phyloP scores from a whole-genome alignment of 2,888 invertebrate species.

The Eupsilia transversa region DNA sequence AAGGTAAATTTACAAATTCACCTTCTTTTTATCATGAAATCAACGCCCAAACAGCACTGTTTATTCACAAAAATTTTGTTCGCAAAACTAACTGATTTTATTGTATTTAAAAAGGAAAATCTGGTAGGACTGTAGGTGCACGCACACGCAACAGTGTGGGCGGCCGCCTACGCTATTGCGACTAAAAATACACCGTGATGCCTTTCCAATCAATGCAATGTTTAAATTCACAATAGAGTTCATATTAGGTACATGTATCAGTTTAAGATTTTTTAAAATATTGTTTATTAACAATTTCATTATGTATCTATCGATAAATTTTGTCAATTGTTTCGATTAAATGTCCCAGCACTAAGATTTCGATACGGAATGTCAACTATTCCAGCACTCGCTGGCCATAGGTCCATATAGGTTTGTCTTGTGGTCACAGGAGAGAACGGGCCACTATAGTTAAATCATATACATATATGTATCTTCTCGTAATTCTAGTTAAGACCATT shows the following conservation, averaged over 20 bases:
- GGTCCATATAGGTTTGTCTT: conserved; percentile 13
- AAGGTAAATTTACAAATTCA: not conserved
- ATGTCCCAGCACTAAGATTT: conserved; percentile 38
- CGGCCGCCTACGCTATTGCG: not conserved
- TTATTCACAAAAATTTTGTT: not conserved
- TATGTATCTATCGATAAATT: conserved; percentile 17
- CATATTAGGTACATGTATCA: not conserved
- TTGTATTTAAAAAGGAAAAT: not conserved
- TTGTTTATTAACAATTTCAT: not conserved
- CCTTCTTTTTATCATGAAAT: not conserved
- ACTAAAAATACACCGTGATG: conserved; percentile 8
- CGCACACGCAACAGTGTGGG: not conserved
- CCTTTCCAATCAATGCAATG: not conserved
- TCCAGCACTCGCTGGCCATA: not conserved
- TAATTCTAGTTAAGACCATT: not conserved
- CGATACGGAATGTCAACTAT: conserved; percentile 35
- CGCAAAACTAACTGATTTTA: not conserved
- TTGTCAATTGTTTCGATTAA: not conserved
- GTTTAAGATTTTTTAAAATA: not conserved
- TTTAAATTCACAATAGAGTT: not conserved
- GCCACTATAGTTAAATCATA: not conserved
- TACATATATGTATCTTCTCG: not conserved
- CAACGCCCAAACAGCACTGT: not conserved
- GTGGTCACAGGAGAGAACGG: not conserved
- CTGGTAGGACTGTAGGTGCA: not conserved